phyloP scores from a whole-genome alignment of 2,113 vertebrate species.

The Stercorarius parasiticus region DNA sequence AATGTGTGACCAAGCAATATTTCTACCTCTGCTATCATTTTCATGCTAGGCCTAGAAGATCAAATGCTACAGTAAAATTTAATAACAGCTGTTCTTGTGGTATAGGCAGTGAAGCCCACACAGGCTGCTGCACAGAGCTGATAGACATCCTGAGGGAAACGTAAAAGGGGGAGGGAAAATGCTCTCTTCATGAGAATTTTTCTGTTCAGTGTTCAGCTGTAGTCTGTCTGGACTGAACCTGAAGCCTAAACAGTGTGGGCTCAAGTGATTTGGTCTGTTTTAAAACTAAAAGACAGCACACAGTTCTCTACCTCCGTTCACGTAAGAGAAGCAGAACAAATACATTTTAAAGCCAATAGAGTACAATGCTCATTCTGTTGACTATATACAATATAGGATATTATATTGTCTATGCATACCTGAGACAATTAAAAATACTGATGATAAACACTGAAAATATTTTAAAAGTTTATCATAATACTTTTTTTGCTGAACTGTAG shows the following conservation, averaged over 20 bases:
- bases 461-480: background rate
- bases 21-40: constrained; percentile 22
- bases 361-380: background rate
- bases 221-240: background rate
- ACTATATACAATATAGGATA: background rate
- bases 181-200: background rate
- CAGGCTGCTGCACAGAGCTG: background rate
- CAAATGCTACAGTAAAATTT: constrained; percentile 13
- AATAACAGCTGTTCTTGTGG: constrained; percentile 28
- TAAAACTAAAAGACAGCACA: background rate
- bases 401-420: background rate
- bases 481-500: background rate
- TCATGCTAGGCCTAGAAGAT: constrained; percentile 8
- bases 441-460: background rate
- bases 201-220: background rate
- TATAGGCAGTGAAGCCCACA: constrained; percentile 6
- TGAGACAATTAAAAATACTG: background rate
- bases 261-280: background rate
- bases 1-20: constrained; percentile 2
- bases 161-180: background rate
- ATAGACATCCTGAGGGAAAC: constrained; percentile 19
- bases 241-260: background rate
- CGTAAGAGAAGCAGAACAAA: background rate
- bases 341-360: background rate
- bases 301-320: background rate